These are phyloP conservation scores for Hiodon alosoides DNA, from an alignment of 2,113 vertebrate genomes.

Conservation along the genomic window DNA sequence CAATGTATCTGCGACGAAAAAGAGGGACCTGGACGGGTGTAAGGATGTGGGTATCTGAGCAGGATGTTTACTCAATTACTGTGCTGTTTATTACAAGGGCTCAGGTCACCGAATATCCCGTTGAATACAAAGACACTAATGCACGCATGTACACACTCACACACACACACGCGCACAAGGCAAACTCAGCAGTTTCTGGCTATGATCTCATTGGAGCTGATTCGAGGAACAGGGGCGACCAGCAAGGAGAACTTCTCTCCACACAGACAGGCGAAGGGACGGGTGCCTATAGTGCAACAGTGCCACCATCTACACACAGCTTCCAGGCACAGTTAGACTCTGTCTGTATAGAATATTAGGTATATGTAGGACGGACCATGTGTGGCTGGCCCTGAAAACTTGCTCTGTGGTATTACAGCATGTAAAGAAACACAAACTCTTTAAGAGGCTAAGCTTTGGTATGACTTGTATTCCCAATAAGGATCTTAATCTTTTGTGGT, in stretches of 20 bases:
- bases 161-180: constrained; percentile 25
- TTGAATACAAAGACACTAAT: constrained; percentile 8
- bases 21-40: constrained; percentile 1
- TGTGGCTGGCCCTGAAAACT: neutral
- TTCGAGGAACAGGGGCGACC: neutral
- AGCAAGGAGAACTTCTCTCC: neutral
- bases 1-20: neutral
- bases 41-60: constrained; percentile 29
- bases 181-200: neutral
- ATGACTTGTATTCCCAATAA: neutral
- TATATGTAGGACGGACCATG: no score
- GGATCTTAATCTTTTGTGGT: neutral
- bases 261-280: neutral
- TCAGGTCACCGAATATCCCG: constrained; percentile 1
- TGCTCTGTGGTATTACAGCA: neutral
- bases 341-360: no score
- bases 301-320: no score
- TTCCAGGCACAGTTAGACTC: no score
- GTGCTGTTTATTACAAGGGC: constrained; percentile 43
- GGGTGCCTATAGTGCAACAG: neutral
- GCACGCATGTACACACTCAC: constrained; percentile 21
- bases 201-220: neutral
- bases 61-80: constrained; percentile 56
- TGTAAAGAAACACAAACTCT: neutral
- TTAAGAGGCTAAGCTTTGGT: no score